Conservation (phyloP, 2,797 vertebrate genomes). For the Lemur catta region DNA sequence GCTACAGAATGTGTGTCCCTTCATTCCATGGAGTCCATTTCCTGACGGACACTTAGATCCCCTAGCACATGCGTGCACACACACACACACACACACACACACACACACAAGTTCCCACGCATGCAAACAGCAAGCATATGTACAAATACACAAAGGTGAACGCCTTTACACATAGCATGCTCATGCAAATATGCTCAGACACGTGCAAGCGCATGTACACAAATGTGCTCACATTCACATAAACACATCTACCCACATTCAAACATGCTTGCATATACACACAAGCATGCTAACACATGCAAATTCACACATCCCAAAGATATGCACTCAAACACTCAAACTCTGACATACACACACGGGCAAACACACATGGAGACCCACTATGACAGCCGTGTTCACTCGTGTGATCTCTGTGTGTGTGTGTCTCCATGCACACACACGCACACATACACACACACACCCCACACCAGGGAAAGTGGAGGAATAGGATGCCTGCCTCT, state of each 20-base stretch:
- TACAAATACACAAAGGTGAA: neutral
- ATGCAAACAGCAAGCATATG: neutral
- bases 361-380: neutral
- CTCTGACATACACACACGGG: neutral
- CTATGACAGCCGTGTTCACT: neutral
- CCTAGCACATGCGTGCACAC: neutral
- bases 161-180: neutral
- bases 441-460: too few species aligned
- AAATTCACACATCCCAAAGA: neutral
- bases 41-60: neutral
- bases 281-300: neutral
- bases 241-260: neutral
- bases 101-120: neutral
- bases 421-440: neutral
- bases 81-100: neutral
- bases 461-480: neutral
- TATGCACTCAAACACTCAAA: neutral
- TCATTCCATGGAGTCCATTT: neutral
- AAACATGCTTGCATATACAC: neutral
- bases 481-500: conserved; percentile 16
- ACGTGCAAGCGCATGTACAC: neutral
- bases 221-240: neutral
- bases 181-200: neutral
- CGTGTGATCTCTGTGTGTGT: neutral
- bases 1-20: neutral